phyloP scores from a whole-genome alignment of 2,888 invertebrate genomes.

The Luperina testacea region DNA sequence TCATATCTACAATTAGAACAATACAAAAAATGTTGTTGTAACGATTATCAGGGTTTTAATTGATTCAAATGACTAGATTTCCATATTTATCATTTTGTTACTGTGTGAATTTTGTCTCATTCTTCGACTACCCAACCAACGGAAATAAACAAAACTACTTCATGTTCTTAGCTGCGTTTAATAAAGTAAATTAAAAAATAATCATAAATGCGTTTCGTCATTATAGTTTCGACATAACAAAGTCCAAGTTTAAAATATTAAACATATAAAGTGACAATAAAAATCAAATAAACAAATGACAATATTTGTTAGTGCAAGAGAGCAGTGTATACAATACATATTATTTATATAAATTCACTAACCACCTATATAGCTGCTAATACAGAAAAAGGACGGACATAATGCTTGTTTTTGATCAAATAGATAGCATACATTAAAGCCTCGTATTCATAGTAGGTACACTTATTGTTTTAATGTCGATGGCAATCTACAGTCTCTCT shows the following conservation, averaged over 20 bases:
- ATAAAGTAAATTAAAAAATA: conserved; percentile 54
- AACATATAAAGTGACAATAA: conserved; percentile 35
- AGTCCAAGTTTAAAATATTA: conserved; percentile 39
- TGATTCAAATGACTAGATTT: neutral
- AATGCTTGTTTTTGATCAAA: conserved; percentile 30
- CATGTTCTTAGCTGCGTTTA: conserved; percentile 54
- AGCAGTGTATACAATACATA: conserved; percentile 55
- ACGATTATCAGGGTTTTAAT: too few relatives aligned
- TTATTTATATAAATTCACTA: conserved; percentile 49
- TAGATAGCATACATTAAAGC: conserved; percentile 35
- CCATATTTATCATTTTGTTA: neutral
- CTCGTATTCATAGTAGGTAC: conserved; percentile 14
- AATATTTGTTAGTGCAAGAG: conserved; percentile 61
- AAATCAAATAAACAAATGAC: too few relatives aligned
- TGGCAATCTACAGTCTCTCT: conserved; percentile 9
- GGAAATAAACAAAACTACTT: conserved; percentile 11
- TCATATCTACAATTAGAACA: neutral
- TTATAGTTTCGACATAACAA: conserved; percentile 51
- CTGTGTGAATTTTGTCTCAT: neutral
- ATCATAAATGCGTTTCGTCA: conserved; percentile 63
- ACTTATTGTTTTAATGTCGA: conserved; percentile 11
- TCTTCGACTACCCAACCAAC: neutral
- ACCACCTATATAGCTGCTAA: conserved; percentile 61
- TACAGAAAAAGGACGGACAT: conserved; percentile 65
- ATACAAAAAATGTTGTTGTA: neutral